Evolutionary conservation across 2,113 vertebrate genomes (phyloP).

Genomic region (Alligator mississippiensis): DNA sequence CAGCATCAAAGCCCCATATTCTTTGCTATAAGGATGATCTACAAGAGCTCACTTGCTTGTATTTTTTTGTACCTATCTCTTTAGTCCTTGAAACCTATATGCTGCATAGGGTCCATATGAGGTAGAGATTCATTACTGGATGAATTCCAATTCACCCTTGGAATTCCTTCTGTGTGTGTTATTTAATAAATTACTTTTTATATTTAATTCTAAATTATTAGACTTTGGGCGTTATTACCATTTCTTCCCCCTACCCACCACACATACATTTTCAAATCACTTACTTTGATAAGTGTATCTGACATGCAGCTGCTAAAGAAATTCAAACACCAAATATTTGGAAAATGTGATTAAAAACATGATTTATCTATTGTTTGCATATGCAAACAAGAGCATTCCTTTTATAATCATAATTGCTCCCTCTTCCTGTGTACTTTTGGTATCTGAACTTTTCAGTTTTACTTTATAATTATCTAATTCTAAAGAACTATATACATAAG

Average conservation of each 20-base stretch:
- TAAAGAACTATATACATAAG: neutral
- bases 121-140: no score
- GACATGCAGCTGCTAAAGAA: neutral
- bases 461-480: neutral
- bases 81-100: no score
- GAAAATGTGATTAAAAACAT: fast-evolving
- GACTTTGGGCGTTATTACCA: neutral
- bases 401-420: neutral
- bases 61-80: no score
- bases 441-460: neutral
- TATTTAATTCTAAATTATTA: constrained; percentile 7
- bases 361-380: neutral
- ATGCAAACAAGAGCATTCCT: neutral
- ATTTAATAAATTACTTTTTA: neutral
- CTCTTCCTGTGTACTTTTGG: neutral
- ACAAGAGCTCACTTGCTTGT: no score
- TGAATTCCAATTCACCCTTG: no score
- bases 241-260: neutral
- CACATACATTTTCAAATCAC: neutral
- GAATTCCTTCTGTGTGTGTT: neutral
- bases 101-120: no score
- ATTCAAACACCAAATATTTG: fast-evolving
- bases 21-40: no score
- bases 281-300: neutral
- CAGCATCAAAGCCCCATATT: no score